Evolutionary conservation across 2,888 invertebrate species (phyloP).

Genomic region (Cheilosia pagana): DNA sequence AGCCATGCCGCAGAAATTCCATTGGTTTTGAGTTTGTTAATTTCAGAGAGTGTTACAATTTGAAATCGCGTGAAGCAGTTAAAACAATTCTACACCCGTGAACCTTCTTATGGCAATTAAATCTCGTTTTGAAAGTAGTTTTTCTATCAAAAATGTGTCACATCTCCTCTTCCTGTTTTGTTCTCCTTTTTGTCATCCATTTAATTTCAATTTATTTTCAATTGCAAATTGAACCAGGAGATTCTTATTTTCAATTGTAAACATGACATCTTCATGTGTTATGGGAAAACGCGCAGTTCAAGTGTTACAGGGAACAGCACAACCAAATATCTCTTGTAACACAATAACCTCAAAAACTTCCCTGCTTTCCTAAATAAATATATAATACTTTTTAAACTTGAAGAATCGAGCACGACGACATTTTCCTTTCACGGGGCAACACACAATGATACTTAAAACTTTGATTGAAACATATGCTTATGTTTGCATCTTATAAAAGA

Average conservation of each 20-base stretch:
- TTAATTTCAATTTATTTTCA: too few species aligned
- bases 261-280: background rate
- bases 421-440: slow-evolving; percentile 13
- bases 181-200: too few species aligned
- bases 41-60: too few species aligned
- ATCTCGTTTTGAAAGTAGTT: too few species aligned
- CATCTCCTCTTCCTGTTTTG: too few species aligned
- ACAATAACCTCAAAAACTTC: background rate
- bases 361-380: background rate
- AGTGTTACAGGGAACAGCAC: background rate
- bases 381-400: background rate
- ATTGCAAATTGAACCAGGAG: too few species aligned
- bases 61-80: too few species aligned
- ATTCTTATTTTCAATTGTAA: background rate
- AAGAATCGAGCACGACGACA: background rate
- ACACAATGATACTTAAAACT: slow-evolving; percentile 34
- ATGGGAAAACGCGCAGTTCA: background rate
- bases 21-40: too few species aligned
- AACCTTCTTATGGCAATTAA: too few species aligned
- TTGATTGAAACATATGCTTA: slow-evolving; percentile 50
- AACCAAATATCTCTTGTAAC: background rate
- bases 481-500: slow-evolving; percentile 9
- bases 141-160: too few species aligned
- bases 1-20: too few species aligned
- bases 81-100: too few species aligned